Conservation (phyloP, 2,113 vertebrate genomes). For the Campylomormyrus numenius region DNA sequence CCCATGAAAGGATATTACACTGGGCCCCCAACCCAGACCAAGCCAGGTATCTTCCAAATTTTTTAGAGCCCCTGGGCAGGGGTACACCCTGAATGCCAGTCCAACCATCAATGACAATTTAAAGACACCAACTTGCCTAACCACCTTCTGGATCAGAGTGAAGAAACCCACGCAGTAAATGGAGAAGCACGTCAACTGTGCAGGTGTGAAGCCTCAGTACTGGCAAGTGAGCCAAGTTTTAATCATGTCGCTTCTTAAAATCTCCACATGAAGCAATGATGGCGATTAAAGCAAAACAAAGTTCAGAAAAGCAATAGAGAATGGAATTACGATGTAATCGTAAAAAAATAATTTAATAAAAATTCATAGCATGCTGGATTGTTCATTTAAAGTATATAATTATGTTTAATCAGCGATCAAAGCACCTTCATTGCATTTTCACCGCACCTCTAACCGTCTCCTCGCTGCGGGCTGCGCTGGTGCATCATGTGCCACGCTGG, state of each 20-base stretch:
- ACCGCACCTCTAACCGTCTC: not conserved
- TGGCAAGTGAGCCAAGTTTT: not conserved
- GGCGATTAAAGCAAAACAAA: not conserved
- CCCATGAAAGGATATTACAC: not conserved
- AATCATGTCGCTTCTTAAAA: not conserved
- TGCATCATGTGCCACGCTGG: not conserved
- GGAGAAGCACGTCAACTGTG: not conserved
- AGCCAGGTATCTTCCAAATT: not conserved
- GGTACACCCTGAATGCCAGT: not conserved
- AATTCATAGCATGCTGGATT: not conserved
- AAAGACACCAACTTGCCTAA: not conserved
- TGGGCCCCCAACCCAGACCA: not conserved
- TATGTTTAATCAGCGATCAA: not conserved
- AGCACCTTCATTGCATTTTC: not conserved
- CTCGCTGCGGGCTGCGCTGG: not conserved
- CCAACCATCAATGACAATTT: not conserved
- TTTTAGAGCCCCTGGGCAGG: not conserved
- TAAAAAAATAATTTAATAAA: not conserved
- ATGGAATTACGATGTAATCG: not conserved
- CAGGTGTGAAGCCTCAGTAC: not conserved
- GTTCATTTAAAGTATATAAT: constrained; percentile 3
- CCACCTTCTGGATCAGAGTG: not conserved
- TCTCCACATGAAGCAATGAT: not conserved
- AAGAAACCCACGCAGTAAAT: not conserved
- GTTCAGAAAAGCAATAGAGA: not conserved